Evolutionary conservation across 1,140 invertebrate species (phyloP).

Genomic region (Heliothis virescens): DNA sequence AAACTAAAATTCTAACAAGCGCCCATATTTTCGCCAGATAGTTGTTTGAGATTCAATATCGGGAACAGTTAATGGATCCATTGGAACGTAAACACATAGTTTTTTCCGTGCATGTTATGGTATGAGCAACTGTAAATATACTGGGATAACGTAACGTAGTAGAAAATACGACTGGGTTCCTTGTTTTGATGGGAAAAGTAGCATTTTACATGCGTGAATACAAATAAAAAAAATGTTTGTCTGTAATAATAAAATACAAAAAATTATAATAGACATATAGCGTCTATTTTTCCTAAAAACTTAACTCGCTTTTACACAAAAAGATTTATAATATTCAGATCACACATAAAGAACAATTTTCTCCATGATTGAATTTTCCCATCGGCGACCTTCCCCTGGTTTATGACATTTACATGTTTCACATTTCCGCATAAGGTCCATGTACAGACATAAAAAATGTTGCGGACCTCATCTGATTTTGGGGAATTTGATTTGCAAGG

Average conservation of each 20-base stretch:
- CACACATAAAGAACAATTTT: background rate
- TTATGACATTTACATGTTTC: constrained; percentile 12
- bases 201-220: constrained; percentile 1
- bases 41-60: constrained; percentile 2
- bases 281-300: too few relatives aligned
- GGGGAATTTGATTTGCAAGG: background rate
- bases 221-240: too few relatives aligned
- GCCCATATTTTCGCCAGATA: too few relatives aligned
- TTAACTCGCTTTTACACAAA: background rate
- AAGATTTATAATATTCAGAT: background rate
- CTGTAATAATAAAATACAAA: too few relatives aligned
- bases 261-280: too few relatives aligned
- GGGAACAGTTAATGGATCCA: background rate
- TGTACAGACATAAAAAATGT: background rate
- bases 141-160: background rate
- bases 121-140: background rate
- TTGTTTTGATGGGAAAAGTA: too few relatives aligned
- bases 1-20: too few relatives aligned
- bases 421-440: background rate
- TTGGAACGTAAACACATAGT: constrained; percentile 15
- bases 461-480: background rate
- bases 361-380: constrained; percentile 13
- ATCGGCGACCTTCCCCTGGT: background rate
- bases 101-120: constrained; percentile 3
- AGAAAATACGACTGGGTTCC: too few relatives aligned